These are phyloP conservation scores for Agrochola circellaris DNA, from an alignment of 2,888 invertebrate genomes.

Conservation along the genomic window DNA sequence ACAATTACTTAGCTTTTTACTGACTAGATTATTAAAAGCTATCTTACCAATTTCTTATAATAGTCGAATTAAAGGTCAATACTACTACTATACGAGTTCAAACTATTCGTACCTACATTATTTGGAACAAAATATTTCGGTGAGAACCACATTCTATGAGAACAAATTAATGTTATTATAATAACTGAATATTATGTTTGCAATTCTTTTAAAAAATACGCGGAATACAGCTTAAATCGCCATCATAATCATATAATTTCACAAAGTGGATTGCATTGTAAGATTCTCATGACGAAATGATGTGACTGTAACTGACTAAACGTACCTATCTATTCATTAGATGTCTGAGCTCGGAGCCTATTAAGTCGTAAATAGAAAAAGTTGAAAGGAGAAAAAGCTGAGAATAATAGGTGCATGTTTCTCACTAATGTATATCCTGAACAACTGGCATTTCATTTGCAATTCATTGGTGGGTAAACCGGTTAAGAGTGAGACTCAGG, in stretches of 20 bases:
- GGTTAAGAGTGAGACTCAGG: conserved; percentile 29
- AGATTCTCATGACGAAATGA: background rate
- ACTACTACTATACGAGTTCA: background rate
- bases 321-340: background rate
- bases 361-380: background rate
- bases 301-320: too few relatives aligned
- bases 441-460: conserved; percentile 56
- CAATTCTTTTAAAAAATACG: conserved; percentile 13
- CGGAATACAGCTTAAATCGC: conserved; percentile 9
- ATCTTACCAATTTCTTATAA: background rate
- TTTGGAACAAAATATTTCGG: background rate
- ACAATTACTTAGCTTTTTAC: background rate
- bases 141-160: conserved; percentile 1
- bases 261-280: conserved; percentile 8
- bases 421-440: conserved; percentile 29
- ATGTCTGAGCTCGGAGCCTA: background rate
- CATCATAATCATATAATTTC: background rate
- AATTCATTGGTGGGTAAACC: conserved; percentile 45
- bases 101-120: background rate
- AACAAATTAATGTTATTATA: conserved; percentile 10
- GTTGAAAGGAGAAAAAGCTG: background rate
- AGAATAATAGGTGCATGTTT: conserved; percentile 12
- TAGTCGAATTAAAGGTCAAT: too few relatives aligned
- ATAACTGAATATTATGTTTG: conserved; percentile 6
- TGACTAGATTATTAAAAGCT: background rate